Conservation (phyloP, 1,140 invertebrate genomes). For the Zaprionus ornatus region DNA sequence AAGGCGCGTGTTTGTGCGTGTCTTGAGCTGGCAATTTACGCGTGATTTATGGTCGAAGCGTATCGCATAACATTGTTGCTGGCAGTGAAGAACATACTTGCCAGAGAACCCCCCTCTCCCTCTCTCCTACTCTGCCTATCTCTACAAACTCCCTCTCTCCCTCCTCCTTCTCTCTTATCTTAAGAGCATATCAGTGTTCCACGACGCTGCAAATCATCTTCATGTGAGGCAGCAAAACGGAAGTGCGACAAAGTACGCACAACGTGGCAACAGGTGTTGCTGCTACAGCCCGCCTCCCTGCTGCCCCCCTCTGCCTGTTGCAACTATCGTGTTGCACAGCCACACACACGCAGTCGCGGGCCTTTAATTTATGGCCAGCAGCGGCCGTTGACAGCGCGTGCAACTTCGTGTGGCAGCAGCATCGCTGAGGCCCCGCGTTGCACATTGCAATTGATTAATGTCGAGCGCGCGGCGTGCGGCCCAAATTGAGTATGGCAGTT, state of each 20-base stretch:
- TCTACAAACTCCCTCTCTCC: not conserved
- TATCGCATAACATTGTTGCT: slow-evolving; percentile 39
- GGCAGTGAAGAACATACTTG: not conserved
- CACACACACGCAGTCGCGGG: slow-evolving; percentile 1
- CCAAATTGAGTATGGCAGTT: slow-evolving; percentile 49
- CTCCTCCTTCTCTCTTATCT: slow-evolving; percentile 42
- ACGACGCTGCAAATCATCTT: slow-evolving; percentile 61
- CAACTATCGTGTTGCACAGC: slow-evolving; percentile 17
- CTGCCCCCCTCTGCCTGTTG: not conserved
- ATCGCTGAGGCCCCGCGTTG: slow-evolving; percentile 25
- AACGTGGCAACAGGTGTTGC: slow-evolving; percentile 61
- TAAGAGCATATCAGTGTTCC: slow-evolving; percentile 76
- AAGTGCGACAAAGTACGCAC: slow-evolving; percentile 46
- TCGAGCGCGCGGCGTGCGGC: slow-evolving; percentile 39
- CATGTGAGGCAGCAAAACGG: slow-evolving; percentile 18
- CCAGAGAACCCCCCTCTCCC: not conserved
- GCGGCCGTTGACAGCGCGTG: slow-evolving; percentile 2
- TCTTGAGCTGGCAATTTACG: slow-evolving; percentile 41
- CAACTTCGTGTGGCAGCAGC: slow-evolving; percentile 16
- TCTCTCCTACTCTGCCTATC: not conserved
- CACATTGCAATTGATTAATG: slow-evolving; percentile 75
- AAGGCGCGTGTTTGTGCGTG: slow-evolving; percentile 14
- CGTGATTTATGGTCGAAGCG: slow-evolving; percentile 61
- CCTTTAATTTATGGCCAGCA: slow-evolving; percentile 61
- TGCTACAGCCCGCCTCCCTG: slow-evolving; percentile 27